A percentile compares a stretch with the other conserved stretches of the same genome.
These are phyloP conservation scores for Wasmannia auropunctata DNA, from an alignment of 1,140 invertebrate species.

Conservation along the genomic window DNA sequence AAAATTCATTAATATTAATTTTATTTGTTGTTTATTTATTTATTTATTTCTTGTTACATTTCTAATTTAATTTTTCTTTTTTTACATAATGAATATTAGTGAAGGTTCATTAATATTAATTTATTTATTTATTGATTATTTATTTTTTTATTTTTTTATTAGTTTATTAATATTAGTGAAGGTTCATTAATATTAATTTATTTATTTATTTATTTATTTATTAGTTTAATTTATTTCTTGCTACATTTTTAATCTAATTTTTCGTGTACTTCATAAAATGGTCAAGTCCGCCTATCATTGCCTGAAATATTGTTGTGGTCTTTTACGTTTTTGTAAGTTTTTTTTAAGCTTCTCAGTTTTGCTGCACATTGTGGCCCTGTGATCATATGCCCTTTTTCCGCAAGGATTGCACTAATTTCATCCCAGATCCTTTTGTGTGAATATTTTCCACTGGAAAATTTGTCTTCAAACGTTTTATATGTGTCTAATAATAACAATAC, in stretches of 20 bases:
- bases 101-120: too few species aligned
- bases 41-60: too few species aligned
- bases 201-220: too few species aligned
- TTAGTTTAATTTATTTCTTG: too few species aligned
- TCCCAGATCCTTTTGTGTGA: neutral
- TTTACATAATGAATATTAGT: too few species aligned
- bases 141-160: too few species aligned
- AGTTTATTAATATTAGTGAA: too few species aligned
- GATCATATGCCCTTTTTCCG: neutral
- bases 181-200: too few species aligned
- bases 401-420: neutral
- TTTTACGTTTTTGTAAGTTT: neutral
- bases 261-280: neutral
- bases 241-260: neutral
- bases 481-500: neutral
- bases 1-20: too few species aligned
- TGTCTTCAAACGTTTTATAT: neutral
- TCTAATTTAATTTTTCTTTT: too few species aligned
- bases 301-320: neutral
- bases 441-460: neutral
- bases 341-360: neutral
- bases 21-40: too few species aligned
- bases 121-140: too few species aligned
- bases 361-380: slow-evolving; percentile 1
- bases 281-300: neutral